Percentiles rank a stretch among this genome's conserved stretches.
These are phyloP conservation scores for Enteromius mattozi DNA, from an alignment of 2,797 vertebrate genomes.

Conservation along the genomic window DNA sequence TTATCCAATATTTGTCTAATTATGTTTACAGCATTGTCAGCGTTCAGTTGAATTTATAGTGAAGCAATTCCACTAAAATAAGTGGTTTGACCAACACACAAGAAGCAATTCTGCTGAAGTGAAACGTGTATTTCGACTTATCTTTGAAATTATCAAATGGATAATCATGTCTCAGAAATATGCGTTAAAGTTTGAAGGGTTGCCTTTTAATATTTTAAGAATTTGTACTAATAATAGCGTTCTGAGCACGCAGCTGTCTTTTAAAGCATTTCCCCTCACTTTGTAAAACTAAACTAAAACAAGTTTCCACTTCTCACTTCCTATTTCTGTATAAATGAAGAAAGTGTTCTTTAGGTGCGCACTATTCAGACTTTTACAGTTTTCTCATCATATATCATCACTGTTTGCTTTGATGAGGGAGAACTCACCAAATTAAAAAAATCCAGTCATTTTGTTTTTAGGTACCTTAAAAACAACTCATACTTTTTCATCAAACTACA, in stretches of 20 bases:
- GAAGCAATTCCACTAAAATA: not conserved
- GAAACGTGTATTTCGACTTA: not conserved
- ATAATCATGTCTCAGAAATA: not conserved
- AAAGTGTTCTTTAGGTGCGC: not conserved
- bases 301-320: constrained; percentile 44
- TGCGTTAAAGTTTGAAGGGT: not conserved
- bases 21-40: not conserved
- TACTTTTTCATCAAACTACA: not conserved
- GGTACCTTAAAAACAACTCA: not conserved
- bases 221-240: not conserved
- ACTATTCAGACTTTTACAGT: not conserved
- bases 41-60: not conserved
- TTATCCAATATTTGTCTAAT: not conserved
- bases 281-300: constrained; percentile 44
- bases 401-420: not conserved
- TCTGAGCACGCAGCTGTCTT: not conserved
- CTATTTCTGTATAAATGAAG: constrained; percentile 35
- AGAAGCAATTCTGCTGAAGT: not conserved
- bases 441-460: not conserved
- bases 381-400: not conserved
- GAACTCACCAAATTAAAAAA: not conserved
- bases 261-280: constrained; percentile 48
- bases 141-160: not conserved
- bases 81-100: not conserved
- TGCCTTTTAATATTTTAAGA: not conserved